These are phyloP conservation scores for Girardinus metallicus DNA, from an alignment of 2,797 vertebrate species.

Conservation along the genomic window DNA sequence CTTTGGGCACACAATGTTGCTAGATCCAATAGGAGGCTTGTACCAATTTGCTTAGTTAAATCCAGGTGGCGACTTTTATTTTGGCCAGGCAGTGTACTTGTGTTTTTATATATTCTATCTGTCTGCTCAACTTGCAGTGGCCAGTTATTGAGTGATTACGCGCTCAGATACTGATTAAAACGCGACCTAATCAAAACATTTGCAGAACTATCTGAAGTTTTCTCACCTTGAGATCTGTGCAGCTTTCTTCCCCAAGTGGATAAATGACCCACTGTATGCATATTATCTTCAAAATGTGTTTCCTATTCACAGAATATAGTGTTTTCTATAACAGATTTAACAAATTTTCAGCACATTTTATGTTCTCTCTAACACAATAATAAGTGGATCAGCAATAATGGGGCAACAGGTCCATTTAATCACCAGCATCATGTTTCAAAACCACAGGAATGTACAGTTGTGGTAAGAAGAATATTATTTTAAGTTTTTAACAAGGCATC, in stretches of 20 bases:
- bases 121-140: not conserved
- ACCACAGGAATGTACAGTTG: not conserved
- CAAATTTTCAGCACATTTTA: not conserved
- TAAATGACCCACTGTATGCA: not conserved
- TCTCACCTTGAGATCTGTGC: not conserved
- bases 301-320: not conserved
- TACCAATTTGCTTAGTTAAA: too few species aligned
- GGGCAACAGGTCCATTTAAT: not conserved
- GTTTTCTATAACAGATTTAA: not conserved
- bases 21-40: too few species aligned
- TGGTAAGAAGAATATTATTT: not conserved
- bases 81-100: too few species aligned
- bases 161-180: too few species aligned
- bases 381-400: not conserved
- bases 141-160: not conserved
- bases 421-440: not conserved
- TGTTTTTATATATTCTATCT: constrained; percentile 3
- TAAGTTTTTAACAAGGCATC: not conserved
- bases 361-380: not conserved
- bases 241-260: not conserved
- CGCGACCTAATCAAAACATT: not conserved
- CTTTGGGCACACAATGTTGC: too few species aligned
- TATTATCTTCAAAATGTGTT: not conserved
- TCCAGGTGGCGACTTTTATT: too few species aligned
- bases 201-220: not conserved